Evolutionary conservation across 1,140 invertebrate species (phyloP).

Genomic region (Habropoda laboriosa): DNA sequence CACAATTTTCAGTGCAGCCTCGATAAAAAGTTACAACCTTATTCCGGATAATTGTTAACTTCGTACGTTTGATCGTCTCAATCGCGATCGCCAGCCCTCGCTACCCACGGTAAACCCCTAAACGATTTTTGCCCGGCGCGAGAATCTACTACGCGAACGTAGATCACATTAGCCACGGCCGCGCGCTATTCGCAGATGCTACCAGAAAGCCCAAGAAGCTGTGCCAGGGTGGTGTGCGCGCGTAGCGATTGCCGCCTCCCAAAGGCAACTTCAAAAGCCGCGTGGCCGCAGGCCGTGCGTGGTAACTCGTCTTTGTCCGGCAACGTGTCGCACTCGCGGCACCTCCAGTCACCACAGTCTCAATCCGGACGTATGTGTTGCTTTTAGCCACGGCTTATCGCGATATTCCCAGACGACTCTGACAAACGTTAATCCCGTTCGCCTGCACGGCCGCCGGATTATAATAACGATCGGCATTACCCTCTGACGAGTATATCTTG

Average conservation of each 20-base stretch:
- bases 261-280: conserved; percentile 54
- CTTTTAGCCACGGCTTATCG: conserved; percentile 30
- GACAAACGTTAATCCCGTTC: conserved; percentile 26
- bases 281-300: neutral
- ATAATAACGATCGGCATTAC: conserved; percentile 26
- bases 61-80: neutral
- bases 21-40: too few relatives aligned
- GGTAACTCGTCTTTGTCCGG: conserved; percentile 36
- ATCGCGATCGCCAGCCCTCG: conserved; percentile 45
- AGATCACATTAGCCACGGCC: conserved; percentile 73
- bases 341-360: conserved; percentile 39
- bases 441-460: neutral
- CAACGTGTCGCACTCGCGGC: conserved; percentile 9
- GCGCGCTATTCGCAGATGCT: conserved; percentile 67
- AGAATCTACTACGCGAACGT: conserved; percentile 61
- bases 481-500: conserved; percentile 25
- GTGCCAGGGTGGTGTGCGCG: conserved; percentile 33
- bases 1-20: too few relatives aligned
- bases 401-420: conserved; percentile 9
- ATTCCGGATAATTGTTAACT: too few relatives aligned
- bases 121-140: conserved; percentile 53
- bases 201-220: conserved; percentile 58
- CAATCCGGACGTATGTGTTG: neutral
- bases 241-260: conserved; percentile 47
- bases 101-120: conserved; percentile 65